Conservation (phyloP, 2,113 vertebrate species). For the Ameiurus melas region DNA sequence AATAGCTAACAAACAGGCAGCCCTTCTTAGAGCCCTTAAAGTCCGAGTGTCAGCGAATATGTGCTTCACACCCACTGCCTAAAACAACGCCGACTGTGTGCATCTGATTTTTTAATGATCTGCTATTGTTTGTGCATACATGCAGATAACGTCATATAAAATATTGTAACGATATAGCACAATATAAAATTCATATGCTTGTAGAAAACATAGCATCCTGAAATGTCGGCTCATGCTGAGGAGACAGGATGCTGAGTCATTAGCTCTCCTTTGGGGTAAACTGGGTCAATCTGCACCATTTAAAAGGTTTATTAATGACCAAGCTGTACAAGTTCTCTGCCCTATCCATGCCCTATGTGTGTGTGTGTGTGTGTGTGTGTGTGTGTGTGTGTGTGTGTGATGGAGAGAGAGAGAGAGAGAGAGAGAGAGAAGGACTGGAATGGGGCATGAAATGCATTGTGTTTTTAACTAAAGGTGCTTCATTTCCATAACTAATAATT, state of each 20-base stretch:
- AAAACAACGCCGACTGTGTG: slow-evolving; percentile 74
- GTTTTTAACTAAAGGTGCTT: slow-evolving; percentile 32
- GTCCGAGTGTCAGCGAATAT: slow-evolving; percentile 71
- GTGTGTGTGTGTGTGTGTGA: too few relatives aligned
- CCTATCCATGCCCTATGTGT: not conserved
- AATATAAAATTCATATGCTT: not conserved
- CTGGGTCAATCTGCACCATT: slow-evolving; percentile 48
- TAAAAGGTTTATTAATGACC: slow-evolving; percentile 55
- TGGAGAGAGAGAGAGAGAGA: too few relatives aligned
- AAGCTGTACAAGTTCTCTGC: slow-evolving; percentile 34
- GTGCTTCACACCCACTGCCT: slow-evolving; percentile 76
- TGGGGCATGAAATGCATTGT: not conserved
- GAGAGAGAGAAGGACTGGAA: not conserved
- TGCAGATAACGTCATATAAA: slow-evolving; percentile 6
- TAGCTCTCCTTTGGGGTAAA: slow-evolving; percentile 46
- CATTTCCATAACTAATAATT: slow-evolving; percentile 60
- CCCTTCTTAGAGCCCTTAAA: slow-evolving; percentile 63
- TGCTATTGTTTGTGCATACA: slow-evolving; percentile 63
- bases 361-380: not conserved
- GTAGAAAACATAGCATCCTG: not conserved
- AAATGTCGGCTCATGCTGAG: not conserved
- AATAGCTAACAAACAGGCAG: slow-evolving; percentile 68
- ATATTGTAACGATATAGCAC: not conserved
- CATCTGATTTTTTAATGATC: slow-evolving; percentile 68
- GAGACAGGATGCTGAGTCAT: slow-evolving; percentile 43